Base-by-base conservation (phyloP, 2,888 invertebrate species). In the Chloroclystis v-ata region DNA sequence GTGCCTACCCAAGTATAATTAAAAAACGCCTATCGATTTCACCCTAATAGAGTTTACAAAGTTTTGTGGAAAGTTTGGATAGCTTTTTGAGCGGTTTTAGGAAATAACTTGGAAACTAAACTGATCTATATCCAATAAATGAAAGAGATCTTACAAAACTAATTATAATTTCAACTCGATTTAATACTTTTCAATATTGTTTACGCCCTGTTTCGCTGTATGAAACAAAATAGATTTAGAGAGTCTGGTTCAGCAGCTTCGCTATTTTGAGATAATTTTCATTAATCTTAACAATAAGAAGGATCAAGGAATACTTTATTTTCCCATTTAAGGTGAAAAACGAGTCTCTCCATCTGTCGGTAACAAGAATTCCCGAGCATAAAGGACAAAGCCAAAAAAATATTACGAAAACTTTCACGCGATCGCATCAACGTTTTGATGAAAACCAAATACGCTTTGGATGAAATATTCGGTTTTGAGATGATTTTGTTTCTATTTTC, bases 1-100 rank as follows among this genome's bases (percentile, higher is more conserved):
- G 65, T 65, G 72, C 65, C 56, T 69, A 60, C 63, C 65, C 66
- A 59, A 67, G 69, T 68, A 72, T 82, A 83, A 83, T 83, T 82
- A 81, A 81, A 78, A 72, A 78, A 71, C 63, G 61, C 63, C 60
- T 66, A 72, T 72, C 69, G 74, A 73, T 69, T 65, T 60, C 54
- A 47, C 60, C 57, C 61, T 63, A 70, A 60, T 56, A 62, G 16
- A 35, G 20, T 56, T 57, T 33, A 9, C 16, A 35, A 35, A 63
- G 61, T 60, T 67, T 64, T 46, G 51, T 49, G 57, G 46, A 39
- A 58, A 58, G 11, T 35, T 35, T n/a, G 26, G 11, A 10, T 16
- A 16, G 1, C 2, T 10, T n/a, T 16, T 33, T 33, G 13, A 32
- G n/a, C 13, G 12, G 32, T 7, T 4, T 32, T 32, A 5, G 1